phyloP scores from a whole-genome alignment of 1,140 invertebrate species.

The Teleopsis dalmanni region DNA sequence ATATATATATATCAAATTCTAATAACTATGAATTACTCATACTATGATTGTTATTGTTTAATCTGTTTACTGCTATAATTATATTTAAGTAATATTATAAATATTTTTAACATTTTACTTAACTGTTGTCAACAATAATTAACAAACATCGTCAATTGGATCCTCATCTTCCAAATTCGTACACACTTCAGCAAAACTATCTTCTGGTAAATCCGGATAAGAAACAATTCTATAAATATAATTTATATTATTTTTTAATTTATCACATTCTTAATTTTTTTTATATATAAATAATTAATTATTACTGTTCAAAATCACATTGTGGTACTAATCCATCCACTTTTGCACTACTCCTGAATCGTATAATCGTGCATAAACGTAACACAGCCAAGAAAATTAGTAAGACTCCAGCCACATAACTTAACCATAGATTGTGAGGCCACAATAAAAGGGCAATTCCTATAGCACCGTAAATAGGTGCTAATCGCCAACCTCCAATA shows the following conservation, averaged over 20 bases:
- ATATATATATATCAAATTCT: too few species aligned
- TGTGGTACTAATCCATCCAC: slow-evolving; percentile 38
- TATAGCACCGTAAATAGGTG: slow-evolving; percentile 31
- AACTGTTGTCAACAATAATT: slow-evolving; percentile 20
- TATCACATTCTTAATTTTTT: slow-evolving; percentile 7
- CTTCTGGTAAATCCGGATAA: slow-evolving; percentile 23
- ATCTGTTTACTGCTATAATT: too few species aligned
- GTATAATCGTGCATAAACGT: slow-evolving; percentile 28
- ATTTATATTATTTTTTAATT: not conserved
- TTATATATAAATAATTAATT: slow-evolving; percentile 5
- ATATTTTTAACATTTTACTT: too few species aligned
- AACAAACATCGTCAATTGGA: slow-evolving; percentile 31
- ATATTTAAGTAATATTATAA: too few species aligned
- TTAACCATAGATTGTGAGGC: slow-evolving; percentile 41
- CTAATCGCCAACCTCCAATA: slow-evolving; percentile 31
- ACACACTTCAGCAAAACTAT: slow-evolving; percentile 27
- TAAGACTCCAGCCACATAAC: slow-evolving; percentile 38
- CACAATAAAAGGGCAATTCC: slow-evolving; percentile 32
- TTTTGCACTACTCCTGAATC: slow-evolving; percentile 20
- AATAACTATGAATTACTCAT: too few species aligned
- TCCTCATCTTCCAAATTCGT: slow-evolving; percentile 24
- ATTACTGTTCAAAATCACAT: slow-evolving; percentile 38
- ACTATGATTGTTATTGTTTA: too few species aligned
- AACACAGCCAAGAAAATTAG: slow-evolving; percentile 30
- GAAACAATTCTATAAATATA: slow-evolving; percentile 28